Base-by-base conservation (phyloP, 2,888 invertebrate species). In the Neoaliturus tenellus region DNA sequence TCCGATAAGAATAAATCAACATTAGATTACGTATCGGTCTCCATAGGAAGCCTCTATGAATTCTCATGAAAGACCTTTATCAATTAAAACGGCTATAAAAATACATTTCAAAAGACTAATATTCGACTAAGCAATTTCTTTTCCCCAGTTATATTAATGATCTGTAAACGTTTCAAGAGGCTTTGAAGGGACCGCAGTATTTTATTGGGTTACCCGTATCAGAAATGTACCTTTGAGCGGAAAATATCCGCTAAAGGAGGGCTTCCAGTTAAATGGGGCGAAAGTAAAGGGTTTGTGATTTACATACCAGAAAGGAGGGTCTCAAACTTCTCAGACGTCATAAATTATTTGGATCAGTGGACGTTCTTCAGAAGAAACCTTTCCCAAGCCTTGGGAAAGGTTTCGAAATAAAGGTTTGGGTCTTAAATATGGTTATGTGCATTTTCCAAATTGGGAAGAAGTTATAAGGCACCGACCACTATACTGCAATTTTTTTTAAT, bases 241-340 rank as follows among this genome's bases (percentile, higher is more conserved):
- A 69, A 69, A 33, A 67, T 67, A 67, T 67, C 33, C 67, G 31
- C 31, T 67, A 67, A 69, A 69, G 69, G 69, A 69, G 39, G 39
- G 69, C 69, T 69, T 69, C 69, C 20, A 35, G 69, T 69, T 69
- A 69, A 69, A 69, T 69, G 69, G 33, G 69, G 20, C 39, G 69
- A 2, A 69, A 69, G 69, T 69, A 69, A 69, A 39, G 69, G 69
- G 69, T 69, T 69, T 69, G 69, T 69, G 69, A 69, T 69, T 69
- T 69, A 69, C 69, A 69, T 69, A 69, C 39, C 69, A 33, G 39
- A 39, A 39, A 33, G 20, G 39, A 69, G 69, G 69, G 69, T 39
- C 69, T 69, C 35, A 39, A 69, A 69, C 69, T 69, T 39, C 35
- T 39, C 39, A 69, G 69, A 39, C 69, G 28, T 69, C 69, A 69